Evolutionary conservation across 2,113 vertebrate species (phyloP).

Genomic region (Montifringilla adamsi): DNA sequence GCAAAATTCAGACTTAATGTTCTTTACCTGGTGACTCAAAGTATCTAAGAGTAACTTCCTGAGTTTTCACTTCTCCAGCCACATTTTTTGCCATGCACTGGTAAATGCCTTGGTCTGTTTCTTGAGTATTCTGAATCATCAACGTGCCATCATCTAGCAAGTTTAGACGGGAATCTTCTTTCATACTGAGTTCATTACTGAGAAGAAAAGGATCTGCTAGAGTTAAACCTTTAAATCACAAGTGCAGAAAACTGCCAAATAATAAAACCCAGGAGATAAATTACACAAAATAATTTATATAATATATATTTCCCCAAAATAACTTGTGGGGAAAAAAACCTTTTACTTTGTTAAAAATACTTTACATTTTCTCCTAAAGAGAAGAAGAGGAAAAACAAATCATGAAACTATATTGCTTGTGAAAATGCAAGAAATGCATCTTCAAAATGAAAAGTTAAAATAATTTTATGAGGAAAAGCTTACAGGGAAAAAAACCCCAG

Average conservation of each 20-base stretch:
- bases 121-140: slow-evolving; percentile 95
- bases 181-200: slow-evolving; percentile 93
- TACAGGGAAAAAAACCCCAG: not conserved
- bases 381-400: not conserved
- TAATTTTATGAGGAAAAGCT: not conserved
- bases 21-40: slow-evolving; percentile 89
- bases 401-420: not conserved
- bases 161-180: slow-evolving; percentile 90
- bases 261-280: not conserved
- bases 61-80: slow-evolving; percentile 94
- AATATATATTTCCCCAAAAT: not conserved
- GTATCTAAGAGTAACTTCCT: slow-evolving; percentile 92
- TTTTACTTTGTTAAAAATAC: not conserved
- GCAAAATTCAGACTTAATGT: not conserved
- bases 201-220: slow-evolving; percentile 4
- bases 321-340: fast-evolving
- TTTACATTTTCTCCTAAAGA: not conserved
- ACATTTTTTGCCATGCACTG: slow-evolving; percentile 98
- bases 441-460: not conserved
- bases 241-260: not conserved
- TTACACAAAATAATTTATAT: not conserved
- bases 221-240: not conserved
- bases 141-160: slow-evolving; percentile 93
- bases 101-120: slow-evolving; percentile 94
- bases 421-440: not conserved